Conservation (phyloP, 2,113 vertebrate genomes). For the Aix galericulata region DNA sequence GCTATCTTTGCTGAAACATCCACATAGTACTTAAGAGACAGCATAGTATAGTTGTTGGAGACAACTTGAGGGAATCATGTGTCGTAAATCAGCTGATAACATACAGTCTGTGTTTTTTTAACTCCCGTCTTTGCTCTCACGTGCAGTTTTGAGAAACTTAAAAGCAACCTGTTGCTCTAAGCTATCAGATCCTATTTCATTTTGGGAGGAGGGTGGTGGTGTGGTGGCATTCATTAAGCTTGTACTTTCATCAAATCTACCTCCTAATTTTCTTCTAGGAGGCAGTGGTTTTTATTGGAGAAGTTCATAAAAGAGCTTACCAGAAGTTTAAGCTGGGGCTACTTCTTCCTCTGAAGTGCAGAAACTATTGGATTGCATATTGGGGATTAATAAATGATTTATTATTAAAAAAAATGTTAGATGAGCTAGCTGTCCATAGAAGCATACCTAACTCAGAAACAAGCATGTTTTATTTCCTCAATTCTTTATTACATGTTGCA, state of each 20-base stretch:
- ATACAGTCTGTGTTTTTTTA: background rate
- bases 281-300: background rate
- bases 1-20: background rate
- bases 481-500: background rate
- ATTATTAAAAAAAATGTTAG: background rate
- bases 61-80: background rate
- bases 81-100: background rate
- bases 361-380: background rate
- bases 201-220: background rate
- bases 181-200: background rate
- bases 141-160: background rate
- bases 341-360: background rate
- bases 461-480: background rate
- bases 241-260: background rate
- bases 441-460: background rate
- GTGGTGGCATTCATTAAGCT: background rate
- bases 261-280: background rate
- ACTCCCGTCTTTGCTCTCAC: background rate
- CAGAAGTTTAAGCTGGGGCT: background rate
- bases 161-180: fast-evolving
- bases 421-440: background rate
- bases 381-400: background rate
- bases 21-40: background rate
- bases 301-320: background rate
- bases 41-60: background rate